These are phyloP conservation scores for Brachypodius melanocephalos DNA, from an alignment of 2,113 vertebrate species.

Conservation along the genomic window DNA sequence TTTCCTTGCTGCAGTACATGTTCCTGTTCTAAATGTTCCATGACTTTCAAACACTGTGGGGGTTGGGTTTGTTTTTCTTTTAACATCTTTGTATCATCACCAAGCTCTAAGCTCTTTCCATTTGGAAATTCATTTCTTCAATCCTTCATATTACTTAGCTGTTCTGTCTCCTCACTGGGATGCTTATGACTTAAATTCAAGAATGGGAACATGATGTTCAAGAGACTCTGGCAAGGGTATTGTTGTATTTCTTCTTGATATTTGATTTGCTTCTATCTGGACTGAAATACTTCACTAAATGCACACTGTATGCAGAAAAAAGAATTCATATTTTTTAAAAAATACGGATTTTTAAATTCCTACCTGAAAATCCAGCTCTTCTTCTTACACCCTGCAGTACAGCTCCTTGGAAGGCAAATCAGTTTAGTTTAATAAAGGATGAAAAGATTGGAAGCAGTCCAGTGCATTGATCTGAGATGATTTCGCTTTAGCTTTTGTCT, in stretches of 20 bases:
- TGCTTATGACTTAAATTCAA: not conserved
- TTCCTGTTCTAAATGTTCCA: not conserved
- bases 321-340: not conserved
- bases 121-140: not conserved
- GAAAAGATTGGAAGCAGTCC: not conserved
- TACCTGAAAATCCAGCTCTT: not conserved
- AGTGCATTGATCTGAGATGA: constrained; percentile 49
- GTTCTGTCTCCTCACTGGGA: not conserved
- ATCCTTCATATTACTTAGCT: not conserved
- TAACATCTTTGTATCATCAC: not conserved
- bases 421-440: not conserved
- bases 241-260: not conserved
- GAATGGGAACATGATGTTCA: constrained; percentile 17
- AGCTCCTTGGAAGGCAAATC: not conserved
- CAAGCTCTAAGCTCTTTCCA: not conserved
- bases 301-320: not conserved
- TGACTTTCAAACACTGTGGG: not conserved
- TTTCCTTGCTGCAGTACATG: not conserved
- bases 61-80: not conserved
- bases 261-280: not conserved
- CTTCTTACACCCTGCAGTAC: not conserved
- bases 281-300: not conserved
- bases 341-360: not conserved
- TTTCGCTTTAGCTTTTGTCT: constrained; percentile 31
- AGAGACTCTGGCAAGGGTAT: not conserved